Percentiles rank a stretch among this genome's conserved stretches.
Conservation (phyloP, 2,888 invertebrate species). For the Oasisia sp. region DNA sequence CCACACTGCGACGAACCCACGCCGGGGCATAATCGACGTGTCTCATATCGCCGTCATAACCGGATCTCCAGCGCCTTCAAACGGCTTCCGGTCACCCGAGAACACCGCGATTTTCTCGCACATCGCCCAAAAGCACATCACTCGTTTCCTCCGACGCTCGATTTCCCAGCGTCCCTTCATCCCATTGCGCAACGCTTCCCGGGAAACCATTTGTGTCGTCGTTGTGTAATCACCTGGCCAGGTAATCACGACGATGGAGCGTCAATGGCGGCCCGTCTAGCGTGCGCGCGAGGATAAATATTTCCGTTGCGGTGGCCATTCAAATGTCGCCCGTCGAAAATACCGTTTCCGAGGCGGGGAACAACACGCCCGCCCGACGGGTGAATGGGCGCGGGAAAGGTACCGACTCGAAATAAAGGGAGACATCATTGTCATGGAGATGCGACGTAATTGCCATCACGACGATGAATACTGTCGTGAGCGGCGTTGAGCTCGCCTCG, state of each 20-base stretch:
- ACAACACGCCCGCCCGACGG: neutral
- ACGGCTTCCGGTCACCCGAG: constrained; percentile 9
- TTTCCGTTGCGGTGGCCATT: neutral
- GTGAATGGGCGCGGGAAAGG: neutral
- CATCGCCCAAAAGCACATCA: neutral
- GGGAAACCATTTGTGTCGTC: neutral
- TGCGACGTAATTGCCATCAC: neutral
- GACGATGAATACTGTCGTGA: neutral
- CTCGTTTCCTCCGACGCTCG: neutral
- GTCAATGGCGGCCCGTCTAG: neutral
- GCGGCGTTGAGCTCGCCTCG: neutral
- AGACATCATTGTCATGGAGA: constrained; percentile 7
- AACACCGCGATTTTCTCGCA: neutral
- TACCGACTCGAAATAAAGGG: neutral
- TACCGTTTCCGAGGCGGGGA: constrained; percentile 4
- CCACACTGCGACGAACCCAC: neutral
- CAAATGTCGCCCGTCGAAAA: constrained; percentile 14
- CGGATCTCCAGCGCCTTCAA: neutral
- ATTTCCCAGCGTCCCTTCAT: neutral
- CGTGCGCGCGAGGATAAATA: neutral
- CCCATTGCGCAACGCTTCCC: constrained; percentile 4
- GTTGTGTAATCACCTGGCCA: neutral
- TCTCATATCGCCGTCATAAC: constrained; percentile 4
- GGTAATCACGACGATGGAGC: neutral
- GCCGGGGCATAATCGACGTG: neutral